Conservation (phyloP, 2,113 vertebrate species). For the Datnioides undecimradiatus region DNA sequence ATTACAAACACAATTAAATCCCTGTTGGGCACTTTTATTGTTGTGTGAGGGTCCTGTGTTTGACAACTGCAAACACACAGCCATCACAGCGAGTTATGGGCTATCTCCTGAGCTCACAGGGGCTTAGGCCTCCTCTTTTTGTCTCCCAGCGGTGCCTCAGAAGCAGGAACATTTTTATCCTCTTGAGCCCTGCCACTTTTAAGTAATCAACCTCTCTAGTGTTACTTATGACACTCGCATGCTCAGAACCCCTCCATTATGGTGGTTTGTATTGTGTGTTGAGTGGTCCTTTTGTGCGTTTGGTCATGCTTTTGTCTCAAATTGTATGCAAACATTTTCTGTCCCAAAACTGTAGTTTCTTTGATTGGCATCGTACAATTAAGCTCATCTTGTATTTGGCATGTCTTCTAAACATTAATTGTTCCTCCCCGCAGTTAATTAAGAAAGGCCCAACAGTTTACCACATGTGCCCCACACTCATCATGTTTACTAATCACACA, state of each 20-base stretch:
- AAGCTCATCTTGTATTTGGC: conserved; percentile 63
- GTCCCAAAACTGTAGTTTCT: conserved; percentile 44
- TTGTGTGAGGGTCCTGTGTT: conserved; percentile 87
- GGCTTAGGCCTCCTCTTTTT: conserved; percentile 61
- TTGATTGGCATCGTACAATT: conserved; percentile 57
- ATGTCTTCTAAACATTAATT: conserved; percentile 68
- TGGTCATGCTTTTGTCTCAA: conserved; percentile 39
- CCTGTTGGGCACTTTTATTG: conserved; percentile 93
- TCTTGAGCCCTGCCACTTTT: conserved; percentile 76
- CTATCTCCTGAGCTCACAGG: conserved; percentile 63
- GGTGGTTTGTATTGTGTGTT: conserved; percentile 23
- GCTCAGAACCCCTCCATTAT: conserved; percentile 40
- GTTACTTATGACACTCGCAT: conserved; percentile 85
- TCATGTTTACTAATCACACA: conserved; percentile 70
- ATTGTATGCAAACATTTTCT: conserved; percentile 23
- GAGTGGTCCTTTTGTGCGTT: conserved; percentile 39
- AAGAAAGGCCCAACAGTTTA: conserved; percentile 72
- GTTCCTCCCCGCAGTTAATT: conserved; percentile 71
- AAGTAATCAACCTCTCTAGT: conserved; percentile 79
- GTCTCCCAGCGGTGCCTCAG: conserved; percentile 70
- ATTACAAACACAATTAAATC: conserved; percentile 99
- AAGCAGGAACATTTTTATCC: conserved; percentile 67
- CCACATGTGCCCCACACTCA: conserved; percentile 61
- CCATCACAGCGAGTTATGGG: conserved; percentile 84
- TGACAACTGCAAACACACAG: conserved; percentile 89